These are phyloP conservation scores for Halichondria panicea DNA, from an alignment of 37 sponge, comb jelly and placozoan species.

Conservation along the genomic window DNA sequence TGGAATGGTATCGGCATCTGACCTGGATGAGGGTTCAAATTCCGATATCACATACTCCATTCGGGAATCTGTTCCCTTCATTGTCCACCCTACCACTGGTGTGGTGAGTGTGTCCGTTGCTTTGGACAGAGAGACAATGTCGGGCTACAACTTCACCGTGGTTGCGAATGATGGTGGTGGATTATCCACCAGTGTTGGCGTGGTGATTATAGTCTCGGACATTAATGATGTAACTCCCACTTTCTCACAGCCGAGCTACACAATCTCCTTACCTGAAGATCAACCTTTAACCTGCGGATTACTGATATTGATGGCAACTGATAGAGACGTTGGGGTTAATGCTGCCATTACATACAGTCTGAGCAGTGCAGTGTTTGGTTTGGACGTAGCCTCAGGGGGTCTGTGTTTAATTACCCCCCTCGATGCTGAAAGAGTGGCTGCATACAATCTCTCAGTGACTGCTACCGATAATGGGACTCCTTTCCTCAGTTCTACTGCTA, in stretches of 20 bases:
- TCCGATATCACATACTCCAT: constrained; percentile 40
- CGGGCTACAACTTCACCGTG: constrained; percentile 56
- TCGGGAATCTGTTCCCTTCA: constrained; percentile 14
- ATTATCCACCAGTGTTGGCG: constrained; percentile 23
- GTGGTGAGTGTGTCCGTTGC: constrained; percentile 7
- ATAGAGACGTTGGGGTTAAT: constrained; percentile 42
- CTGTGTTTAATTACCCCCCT: constrained; percentile 25
- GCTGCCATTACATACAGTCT: constrained; percentile 14
- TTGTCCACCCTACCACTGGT: constrained; percentile 38
- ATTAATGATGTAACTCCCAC: constrained; percentile 72
- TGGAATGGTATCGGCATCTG: constrained; percentile 42
- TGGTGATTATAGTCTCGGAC: constrained; percentile 58
- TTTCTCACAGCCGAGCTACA: constrained; percentile 38
- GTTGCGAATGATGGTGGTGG: constrained; percentile 58
- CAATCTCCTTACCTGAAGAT: constrained; percentile 17
- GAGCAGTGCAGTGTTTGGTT: constrained; percentile 9
- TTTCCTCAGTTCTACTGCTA: constrained; percentile 3
- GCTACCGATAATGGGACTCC: constrained; percentile 51
- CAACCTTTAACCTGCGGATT: neutral
- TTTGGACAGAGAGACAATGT: constrained; percentile 51
- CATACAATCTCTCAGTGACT: constrained; percentile 30
- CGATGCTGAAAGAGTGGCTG: constrained; percentile 9
- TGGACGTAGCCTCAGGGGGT: constrained; percentile 29
- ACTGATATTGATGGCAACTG: constrained; percentile 38
- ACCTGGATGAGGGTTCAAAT: constrained; percentile 54